Conservation (phyloP, 1,140 invertebrate genomes). For the Paraescarpia echinospica region DNA sequence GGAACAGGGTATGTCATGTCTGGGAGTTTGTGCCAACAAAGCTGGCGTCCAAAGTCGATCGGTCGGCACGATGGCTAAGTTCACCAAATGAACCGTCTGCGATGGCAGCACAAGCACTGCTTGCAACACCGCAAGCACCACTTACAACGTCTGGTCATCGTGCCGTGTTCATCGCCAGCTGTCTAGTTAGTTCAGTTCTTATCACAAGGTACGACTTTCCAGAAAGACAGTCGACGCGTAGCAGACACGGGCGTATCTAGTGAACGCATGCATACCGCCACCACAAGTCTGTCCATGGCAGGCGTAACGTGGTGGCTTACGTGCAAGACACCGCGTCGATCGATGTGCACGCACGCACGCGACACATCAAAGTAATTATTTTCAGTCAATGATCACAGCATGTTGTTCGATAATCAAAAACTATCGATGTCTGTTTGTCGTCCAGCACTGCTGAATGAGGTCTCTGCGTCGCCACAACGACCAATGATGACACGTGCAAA, state of each 20-base stretch:
- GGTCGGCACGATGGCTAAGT: not conserved
- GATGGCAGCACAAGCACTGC: not conserved
- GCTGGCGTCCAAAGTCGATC: not conserved
- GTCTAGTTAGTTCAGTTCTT: not conserved
- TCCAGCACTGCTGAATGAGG: not conserved
- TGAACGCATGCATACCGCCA: not conserved
- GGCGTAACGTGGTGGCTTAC: not conserved
- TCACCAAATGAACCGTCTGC: not conserved
- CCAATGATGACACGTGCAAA: not conserved
- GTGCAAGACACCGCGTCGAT: not conserved
- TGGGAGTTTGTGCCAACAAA: not conserved
- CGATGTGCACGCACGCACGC: not conserved
- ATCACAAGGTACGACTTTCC: not conserved
- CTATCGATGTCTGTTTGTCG: not conserved
- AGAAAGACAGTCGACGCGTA: not conserved
- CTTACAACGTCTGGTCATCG: not conserved
- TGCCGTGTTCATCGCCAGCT: not conserved
- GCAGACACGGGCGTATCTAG: not conserved
- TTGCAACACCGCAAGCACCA: not conserved
- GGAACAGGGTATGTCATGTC: not conserved
- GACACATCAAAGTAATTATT: conserved; percentile 1
- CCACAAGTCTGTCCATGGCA: not conserved
- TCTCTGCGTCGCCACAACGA: not conserved
- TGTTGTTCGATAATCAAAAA: not conserved
- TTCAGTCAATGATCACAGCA: not conserved